Evolutionary conservation across 2,797 vertebrate genomes (phyloP).

Genomic region (Melanotaenia boesemani): DNA sequence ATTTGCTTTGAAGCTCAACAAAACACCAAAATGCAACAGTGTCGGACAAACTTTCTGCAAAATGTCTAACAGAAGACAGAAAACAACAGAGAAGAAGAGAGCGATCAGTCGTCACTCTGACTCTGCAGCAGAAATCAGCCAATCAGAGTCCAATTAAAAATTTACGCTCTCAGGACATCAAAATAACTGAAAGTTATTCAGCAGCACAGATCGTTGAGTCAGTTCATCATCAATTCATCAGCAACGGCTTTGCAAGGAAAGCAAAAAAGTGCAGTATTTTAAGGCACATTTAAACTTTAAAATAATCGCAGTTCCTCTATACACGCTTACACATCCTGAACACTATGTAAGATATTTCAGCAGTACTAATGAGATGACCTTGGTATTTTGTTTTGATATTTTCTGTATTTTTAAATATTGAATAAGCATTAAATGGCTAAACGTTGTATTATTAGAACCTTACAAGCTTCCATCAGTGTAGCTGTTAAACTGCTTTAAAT

Average conservation of each 20-base stretch:
- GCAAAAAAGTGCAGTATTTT: constrained; percentile 45
- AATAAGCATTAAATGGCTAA: no score
- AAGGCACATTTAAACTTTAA: constrained; percentile 39
- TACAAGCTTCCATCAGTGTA: no score
- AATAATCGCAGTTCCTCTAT: background rate
- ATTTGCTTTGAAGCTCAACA: constrained; percentile 66
- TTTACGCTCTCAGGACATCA: constrained; percentile 47
- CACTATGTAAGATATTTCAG: background rate
- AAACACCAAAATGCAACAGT: constrained; percentile 40
- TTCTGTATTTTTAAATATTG: background rate
- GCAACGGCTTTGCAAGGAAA: constrained; percentile 40
- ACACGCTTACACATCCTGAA: background rate
- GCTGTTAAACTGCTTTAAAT: no score
- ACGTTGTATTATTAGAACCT: no score
- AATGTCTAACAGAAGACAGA: constrained; percentile 47
- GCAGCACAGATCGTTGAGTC: constrained; percentile 37
- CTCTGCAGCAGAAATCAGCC: constrained; percentile 66
- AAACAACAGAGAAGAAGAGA: constrained; percentile 27
- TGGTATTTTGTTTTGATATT: background rate
- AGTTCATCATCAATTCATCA: constrained; percentile 71
- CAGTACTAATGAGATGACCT: background rate
- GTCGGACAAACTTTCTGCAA: constrained; percentile 66
- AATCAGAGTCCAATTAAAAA: constrained; percentile 70
- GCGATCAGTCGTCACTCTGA: constrained; percentile 58
- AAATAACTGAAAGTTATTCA: constrained; percentile 59